These are phyloP conservation scores for Xenopus laevis DNA, from an alignment of 2,113 vertebrate species.

Conservation along the genomic window DNA sequence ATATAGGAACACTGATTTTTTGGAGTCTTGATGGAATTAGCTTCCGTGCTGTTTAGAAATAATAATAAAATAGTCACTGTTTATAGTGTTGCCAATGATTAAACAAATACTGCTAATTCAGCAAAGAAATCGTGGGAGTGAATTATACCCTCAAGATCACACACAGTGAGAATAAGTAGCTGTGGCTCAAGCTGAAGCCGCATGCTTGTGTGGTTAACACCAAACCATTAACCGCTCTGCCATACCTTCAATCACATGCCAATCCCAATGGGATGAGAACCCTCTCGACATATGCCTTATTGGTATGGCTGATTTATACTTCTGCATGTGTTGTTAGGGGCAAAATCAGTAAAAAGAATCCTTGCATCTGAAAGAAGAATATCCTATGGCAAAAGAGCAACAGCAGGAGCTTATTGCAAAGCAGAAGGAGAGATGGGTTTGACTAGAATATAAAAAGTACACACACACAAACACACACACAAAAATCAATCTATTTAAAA, in stretches of 20 bases:
- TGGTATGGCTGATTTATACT: background rate
- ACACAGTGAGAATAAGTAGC: conserved; percentile 34
- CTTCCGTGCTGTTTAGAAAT: background rate
- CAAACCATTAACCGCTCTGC: conserved; percentile 33
- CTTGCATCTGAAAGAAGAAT: too few species aligned
- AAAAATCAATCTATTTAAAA: too few species aligned
- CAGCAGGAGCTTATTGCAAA: too few species aligned
- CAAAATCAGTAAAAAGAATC: too few species aligned
- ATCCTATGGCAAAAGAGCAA: too few species aligned
- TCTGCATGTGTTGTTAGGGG: too few species aligned
- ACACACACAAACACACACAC: too few species aligned
- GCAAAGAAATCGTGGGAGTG: conserved; percentile 21
- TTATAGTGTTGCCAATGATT: conserved; percentile 23
- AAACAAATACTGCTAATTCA: conserved; percentile 30
- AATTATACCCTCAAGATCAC: conserved; percentile 14
- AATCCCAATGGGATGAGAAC: conserved; percentile 8
- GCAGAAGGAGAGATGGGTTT: too few species aligned
- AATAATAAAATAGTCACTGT: conserved; percentile 22
- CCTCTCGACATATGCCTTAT: background rate
- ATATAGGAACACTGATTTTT: background rate
- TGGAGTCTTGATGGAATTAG: background rate
- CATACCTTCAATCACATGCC: conserved; percentile 24
- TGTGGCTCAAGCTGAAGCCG: conserved; percentile 34
- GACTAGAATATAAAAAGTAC: too few species aligned
- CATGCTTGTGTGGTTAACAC: conserved; percentile 40